These are phyloP conservation scores for Phymatocera aterrima DNA, from an alignment of 2,888 invertebrate species.

Conservation along the genomic window DNA sequence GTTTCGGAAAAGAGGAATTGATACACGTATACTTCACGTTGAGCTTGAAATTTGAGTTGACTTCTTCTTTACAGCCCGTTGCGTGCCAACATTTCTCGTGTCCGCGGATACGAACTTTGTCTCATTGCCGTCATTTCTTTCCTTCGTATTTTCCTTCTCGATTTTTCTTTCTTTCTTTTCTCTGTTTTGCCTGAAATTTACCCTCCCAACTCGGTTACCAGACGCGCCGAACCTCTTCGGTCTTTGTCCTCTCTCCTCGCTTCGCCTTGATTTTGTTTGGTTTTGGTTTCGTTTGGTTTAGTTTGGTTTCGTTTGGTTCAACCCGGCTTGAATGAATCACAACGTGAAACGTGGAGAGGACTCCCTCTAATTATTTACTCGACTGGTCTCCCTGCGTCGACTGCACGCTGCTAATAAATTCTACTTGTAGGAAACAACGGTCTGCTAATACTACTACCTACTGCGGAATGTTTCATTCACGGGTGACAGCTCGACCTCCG, in stretches of 20 bases:
- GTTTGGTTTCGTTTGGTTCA: background rate
- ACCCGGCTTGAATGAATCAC: background rate
- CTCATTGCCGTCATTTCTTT: too few relatives aligned
- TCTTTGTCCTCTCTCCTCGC: conserved; percentile 12
- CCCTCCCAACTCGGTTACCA: conserved; percentile 3
- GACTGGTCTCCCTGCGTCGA: conserved; percentile 57
- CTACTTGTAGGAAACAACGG: conserved; percentile 49
- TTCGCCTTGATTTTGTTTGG: background rate
- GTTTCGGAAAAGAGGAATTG: too few relatives aligned
- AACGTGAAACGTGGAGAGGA: conserved; percentile 48
- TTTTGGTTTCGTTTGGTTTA: background rate
- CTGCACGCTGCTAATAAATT: conserved; percentile 63
- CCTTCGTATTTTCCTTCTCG: background rate
- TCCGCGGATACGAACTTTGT: too few relatives aligned
- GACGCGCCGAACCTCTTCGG: background rate
- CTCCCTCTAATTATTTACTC: conserved; percentile 61
- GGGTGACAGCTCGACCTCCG: conserved; percentile 32
- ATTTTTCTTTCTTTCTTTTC: background rate
- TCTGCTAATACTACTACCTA: too few relatives aligned
- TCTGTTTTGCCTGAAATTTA: background rate
- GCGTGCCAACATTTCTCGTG: too few relatives aligned
- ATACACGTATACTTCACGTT: too few relatives aligned
- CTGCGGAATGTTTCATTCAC: conserved; percentile 41
- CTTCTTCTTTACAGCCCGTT: too few relatives aligned
- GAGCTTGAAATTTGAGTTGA: too few relatives aligned